Base-by-base conservation (phyloP, 2,797 vertebrate genomes). In the Denticeps clupeoides region DNA sequence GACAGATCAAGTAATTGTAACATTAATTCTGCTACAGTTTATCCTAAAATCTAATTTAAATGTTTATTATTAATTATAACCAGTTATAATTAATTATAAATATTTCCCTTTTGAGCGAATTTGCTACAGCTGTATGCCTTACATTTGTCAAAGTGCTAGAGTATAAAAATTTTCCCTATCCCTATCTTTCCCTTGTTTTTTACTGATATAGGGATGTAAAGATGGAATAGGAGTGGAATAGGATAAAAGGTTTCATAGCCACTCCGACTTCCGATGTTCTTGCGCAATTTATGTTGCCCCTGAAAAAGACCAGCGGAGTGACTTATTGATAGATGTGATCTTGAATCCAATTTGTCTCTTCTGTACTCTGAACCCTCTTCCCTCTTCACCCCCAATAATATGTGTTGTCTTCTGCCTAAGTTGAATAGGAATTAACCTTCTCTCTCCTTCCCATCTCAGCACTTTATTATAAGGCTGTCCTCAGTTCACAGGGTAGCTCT, bases 341-440 rank as follows among this genome's bases (percentile, higher is more conserved):
- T 68, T 59, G 56, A 68, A 74, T 76, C 58, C 68, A 73, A 71
- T 80, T 71, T 70, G 64, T 77, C 69, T 70, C 45, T 58, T 41
- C 51, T 62, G 61, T 69, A 55, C 63, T 64, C 65, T 37, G 42
- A 59, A 59, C 60, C 58, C 62, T n/a, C n/a, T n/a, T n/a, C n/a
- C n/a, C n/a, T n/a, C n/a, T n/a, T n/a, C n/a, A n/a, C 64, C 46
- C 56, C 54, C 59, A 62, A 65, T 62, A 70, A 65, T 59, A 60
- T 53, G 51, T 61, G 49, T 60, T 62, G 68, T 71, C 61, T 74
- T 53, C 52, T 53, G 56, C 53, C 31, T 56, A 33, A 51, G 59
- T 58, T 63, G 56, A 67, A 67, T 58, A 60, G 55, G 51, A 72
- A 68, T 75, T 67, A 65, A 73, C 67, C 68, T 71, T 64, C 27